Conservation (phyloP, 1,140 invertebrate species). For the Mamestra configurata region DNA sequence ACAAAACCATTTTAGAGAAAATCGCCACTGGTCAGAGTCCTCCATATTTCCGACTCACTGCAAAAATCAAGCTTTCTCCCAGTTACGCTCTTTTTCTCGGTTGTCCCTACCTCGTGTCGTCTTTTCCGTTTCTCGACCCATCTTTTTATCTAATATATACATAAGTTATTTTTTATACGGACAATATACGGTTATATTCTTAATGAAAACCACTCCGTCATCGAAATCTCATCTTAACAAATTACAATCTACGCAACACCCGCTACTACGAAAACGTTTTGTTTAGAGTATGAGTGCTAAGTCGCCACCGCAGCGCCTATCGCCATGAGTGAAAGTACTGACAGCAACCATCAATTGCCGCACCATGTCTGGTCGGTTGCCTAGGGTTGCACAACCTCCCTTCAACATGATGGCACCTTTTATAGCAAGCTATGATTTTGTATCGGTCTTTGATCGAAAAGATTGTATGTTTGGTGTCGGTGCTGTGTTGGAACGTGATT, state of each 20-base stretch:
- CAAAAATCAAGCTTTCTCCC: too few relatives aligned
- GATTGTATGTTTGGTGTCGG: conserved; percentile 6
- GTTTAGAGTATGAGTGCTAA: conserved; percentile 26
- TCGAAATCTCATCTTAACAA: background rate
- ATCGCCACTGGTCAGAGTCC: too few relatives aligned
- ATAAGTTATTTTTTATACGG: too few relatives aligned
- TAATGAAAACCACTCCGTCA: background rate
- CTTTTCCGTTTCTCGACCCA: too few relatives aligned
- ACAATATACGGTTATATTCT: too few relatives aligned
- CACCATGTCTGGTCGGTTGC: conserved; percentile 3
- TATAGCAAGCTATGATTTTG: conserved; percentile 22
- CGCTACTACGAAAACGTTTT: background rate
- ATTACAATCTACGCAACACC: conserved; percentile 5
- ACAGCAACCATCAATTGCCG: conserved; percentile 19
- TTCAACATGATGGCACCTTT: conserved; percentile 40
- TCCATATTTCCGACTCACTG: too few relatives aligned
- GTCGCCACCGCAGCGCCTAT: background rate
- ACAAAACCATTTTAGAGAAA: too few relatives aligned
- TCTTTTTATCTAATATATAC: too few relatives aligned
- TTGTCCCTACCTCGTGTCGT: too few relatives aligned
- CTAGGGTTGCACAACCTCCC: conserved; percentile 13
- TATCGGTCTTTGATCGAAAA: conserved; percentile 22
- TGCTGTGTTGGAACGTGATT: background rate
- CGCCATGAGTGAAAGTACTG: conserved; percentile 35
- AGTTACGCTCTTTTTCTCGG: too few relatives aligned